Evolutionary conservation across 2,888 invertebrate species (phyloP).

Genomic region (Trissolcus japonicus): DNA sequence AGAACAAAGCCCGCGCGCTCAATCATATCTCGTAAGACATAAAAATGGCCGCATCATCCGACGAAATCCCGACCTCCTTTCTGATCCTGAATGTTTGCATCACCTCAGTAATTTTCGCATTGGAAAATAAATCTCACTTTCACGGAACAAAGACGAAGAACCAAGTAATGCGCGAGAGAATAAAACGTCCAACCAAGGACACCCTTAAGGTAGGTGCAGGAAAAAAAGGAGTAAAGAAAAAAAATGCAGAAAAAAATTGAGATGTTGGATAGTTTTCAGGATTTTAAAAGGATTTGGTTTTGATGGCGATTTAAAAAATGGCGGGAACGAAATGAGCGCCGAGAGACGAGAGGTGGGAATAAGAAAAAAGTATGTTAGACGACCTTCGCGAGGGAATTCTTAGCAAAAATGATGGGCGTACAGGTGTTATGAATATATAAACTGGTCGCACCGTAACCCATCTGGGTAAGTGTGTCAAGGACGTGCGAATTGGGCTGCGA

Average conservation of each 20-base stretch:
- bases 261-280: neutral
- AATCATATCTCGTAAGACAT: constrained; percentile 33
- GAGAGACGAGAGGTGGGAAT: no score
- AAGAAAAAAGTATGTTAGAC: constrained; percentile 9
- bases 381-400: no score
- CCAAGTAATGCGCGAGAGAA: constrained; percentile 13
- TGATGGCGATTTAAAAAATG: constrained; percentile 4
- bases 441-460: constrained; percentile 66
- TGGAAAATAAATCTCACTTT: constrained; percentile 44
- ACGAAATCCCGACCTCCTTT: constrained; percentile 48
- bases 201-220: neutral
- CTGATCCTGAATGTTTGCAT: constrained; percentile 23
- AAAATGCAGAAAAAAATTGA: no score
- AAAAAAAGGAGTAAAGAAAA: neutral
- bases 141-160: constrained; percentile 29
- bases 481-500: constrained; percentile 75
- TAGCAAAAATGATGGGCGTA: constrained; percentile 29
- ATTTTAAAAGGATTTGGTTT: neutral
- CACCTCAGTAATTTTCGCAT: constrained; percentile 29
- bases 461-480: constrained; percentile 77
- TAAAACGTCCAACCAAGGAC: neutral
- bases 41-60: constrained; percentile 42
- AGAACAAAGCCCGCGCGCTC: constrained; percentile 14
- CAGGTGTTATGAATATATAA: constrained; percentile 55
- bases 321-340: no score